Evolutionary conservation across 2,888 invertebrate genomes (phyloP), one percentile per base, ranked within the genome.

Genomic region (Psylliodes chrysocephalus): DNA sequence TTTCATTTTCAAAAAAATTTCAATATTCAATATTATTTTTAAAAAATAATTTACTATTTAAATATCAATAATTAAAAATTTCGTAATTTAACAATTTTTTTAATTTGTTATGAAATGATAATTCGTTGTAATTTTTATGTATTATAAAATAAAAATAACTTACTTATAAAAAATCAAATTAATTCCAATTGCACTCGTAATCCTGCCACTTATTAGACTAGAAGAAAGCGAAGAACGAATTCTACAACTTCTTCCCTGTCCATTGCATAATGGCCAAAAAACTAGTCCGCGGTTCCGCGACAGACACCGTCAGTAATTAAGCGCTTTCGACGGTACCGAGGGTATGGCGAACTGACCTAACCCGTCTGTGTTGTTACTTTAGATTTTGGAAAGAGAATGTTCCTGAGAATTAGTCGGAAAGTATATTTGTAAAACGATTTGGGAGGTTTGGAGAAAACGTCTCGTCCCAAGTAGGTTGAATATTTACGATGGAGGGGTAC

Each of bases 221-320:
- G 55, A 12, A 76, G 56, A 66, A 70, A 74, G 53, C 64, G 69
- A 8, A 75, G 61, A 47, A 77, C 60, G 22, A 74, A 71, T 25
- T 67, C 69, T 42, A 71, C 73, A 38, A 73, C 61, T 59, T 76
- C 76, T 53, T 61, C 69, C 54, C 71, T 73, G 55, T 77, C 77
- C 76, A 77, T 77, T 53, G 28, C 64, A 57, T 49, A 33, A 12
- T 17, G 10, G 12, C 7, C 6, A 52, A 51, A 49, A 25, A 25
- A 55, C 12, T 56, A 64, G 63, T 57, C 8, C 18, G 42, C 18
- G 42, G 12, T 35, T 12, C 6, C 42, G 40, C 55, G 57, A n/a
- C 60, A 15, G 56, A 44, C 25, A n/a, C 52, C 52, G 15, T 33
- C 15, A 42, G 18, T 8, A 33, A 33, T 33, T 33, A 6, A 35